Conservation (phyloP, 2,113 vertebrate genomes). For the Sander vitreus region DNA sequence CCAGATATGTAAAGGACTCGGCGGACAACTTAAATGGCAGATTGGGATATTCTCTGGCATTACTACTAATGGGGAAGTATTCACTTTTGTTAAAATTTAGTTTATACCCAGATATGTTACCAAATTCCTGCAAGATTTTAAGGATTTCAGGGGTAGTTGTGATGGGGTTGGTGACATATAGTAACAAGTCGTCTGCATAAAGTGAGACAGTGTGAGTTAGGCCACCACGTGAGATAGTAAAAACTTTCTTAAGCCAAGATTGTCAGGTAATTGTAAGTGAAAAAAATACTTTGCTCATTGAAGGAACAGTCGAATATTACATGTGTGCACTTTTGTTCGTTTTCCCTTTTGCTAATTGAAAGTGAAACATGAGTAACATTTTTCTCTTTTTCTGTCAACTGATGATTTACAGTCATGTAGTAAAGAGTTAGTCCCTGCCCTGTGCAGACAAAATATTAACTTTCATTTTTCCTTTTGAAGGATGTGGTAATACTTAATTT, state of each 20-base stretch:
- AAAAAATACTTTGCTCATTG: not conserved
- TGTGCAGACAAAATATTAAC: constrained; percentile 15
- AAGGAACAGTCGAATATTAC: not conserved
- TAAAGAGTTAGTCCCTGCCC: not conserved
- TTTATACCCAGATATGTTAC: no score
- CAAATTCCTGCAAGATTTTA: no score
- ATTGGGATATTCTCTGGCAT: no score
- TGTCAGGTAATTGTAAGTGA: not conserved
- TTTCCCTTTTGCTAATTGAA: not conserved
- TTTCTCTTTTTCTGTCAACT: not conserved
- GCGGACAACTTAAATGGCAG: no score
- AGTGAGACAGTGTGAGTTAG: no score
- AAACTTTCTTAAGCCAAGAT: not conserved
- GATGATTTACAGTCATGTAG: not conserved
- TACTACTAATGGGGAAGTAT: no score
- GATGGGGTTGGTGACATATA: no score
- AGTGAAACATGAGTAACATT: not conserved
- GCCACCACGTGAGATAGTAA: no score
- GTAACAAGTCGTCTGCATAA: no score
- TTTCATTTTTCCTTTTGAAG: not conserved
- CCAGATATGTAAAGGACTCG: no score
- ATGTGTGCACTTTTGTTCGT: not conserved
- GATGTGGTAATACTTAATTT: not conserved
- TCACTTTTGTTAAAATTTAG: no score
- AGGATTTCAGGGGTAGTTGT: no score